Percentiles rank a stretch among this genome's conserved stretches.
Evolutionary conservation across 2,888 invertebrate genomes (phyloP).

Genomic region (Agrotis clavis): DNA sequence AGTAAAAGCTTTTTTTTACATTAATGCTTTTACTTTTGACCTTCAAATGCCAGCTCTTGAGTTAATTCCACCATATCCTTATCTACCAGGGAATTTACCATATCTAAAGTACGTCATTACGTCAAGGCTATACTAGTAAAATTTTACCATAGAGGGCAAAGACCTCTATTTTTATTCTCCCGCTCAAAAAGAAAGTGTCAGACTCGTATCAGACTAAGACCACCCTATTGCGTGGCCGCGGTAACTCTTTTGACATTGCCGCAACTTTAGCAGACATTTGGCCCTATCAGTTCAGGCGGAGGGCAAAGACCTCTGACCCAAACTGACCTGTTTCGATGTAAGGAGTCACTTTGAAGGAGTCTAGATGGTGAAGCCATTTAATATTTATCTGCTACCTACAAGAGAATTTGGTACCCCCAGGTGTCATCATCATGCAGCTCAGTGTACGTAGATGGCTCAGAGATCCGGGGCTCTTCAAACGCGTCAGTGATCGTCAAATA

Average conservation of each 20-base stretch:
- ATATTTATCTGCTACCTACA: too few species aligned
- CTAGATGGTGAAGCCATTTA: too few species aligned
- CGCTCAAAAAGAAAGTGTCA: too few species aligned
- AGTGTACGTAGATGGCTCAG: slow-evolving; percentile 98
- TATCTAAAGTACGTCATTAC: neutral
- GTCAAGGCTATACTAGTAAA: neutral
- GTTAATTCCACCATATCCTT: neutral
- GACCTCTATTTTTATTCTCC: neutral
- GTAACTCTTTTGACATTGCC: too few species aligned
- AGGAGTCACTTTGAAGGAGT: too few species aligned
- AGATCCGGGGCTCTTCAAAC: slow-evolving; percentile 98
- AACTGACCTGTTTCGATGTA: neutral
- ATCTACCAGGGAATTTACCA: neutral
- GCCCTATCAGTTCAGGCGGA: neutral
- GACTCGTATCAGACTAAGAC: too few species aligned
- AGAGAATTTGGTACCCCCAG: slow-evolving; percentile 89
- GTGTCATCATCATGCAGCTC: slow-evolving; percentile 99
- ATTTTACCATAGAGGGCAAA: neutral
- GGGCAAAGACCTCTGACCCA: neutral
- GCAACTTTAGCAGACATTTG: too few species aligned
- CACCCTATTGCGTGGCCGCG: too few species aligned
- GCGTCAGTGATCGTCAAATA: slow-evolving; percentile 98
- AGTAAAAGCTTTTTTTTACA: neutral
- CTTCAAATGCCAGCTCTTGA: neutral
- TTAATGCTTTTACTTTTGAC: neutral